A percentile compares a stretch with the other conserved stretches of the same genome.
Conservation (phyloP, 2,113 vertebrate species). For the Lucifuga dentata region DNA sequence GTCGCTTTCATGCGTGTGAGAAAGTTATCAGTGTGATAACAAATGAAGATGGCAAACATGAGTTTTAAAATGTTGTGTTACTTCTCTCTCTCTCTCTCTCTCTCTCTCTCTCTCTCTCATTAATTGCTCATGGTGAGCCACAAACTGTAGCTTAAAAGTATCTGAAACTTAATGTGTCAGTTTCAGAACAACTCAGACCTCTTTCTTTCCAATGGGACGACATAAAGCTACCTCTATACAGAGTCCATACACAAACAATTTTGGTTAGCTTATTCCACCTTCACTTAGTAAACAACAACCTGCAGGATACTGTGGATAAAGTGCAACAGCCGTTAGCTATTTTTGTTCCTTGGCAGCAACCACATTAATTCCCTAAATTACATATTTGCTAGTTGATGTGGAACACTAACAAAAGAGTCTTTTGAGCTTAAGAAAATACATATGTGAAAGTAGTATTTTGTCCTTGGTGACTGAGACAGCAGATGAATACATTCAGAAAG, state of each 20-base stretch:
- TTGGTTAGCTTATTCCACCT: slow-evolving; percentile 39
- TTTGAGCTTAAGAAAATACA: slow-evolving; percentile 58
- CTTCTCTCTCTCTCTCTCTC: no score
- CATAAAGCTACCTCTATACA: slow-evolving; percentile 16
- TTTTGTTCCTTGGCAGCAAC: slow-evolving; percentile 42
- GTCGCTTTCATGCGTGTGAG: no score
- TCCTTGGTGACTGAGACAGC: slow-evolving; percentile 61
- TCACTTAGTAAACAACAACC: slow-evolving; percentile 48
- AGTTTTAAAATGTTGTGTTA: no score
- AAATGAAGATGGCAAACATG: no score
- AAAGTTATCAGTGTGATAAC: no score
- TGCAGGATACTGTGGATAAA: slow-evolving; percentile 51
- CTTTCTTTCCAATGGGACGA: slow-evolving; percentile 3
- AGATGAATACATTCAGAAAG: slow-evolving; percentile 54
- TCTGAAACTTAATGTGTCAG: slow-evolving; percentile 18
- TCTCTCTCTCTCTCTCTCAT: no score
- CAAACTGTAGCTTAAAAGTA: slow-evolving; percentile 31
- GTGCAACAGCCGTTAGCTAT: slow-evolving; percentile 37
- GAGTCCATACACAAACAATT: slow-evolving; percentile 2
- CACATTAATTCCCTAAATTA: slow-evolving; percentile 57
- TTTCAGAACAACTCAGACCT: slow-evolving; percentile 11
- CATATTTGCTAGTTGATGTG: slow-evolving; percentile 61
- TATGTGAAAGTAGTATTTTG: slow-evolving; percentile 57
- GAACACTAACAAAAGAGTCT: slow-evolving; percentile 45
- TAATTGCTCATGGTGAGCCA: no score